Percentiles rank a stretch among this genome's conserved stretches.
Conservation (phyloP, 2,888 invertebrate species). For the Ophioninae sp. region DNA sequence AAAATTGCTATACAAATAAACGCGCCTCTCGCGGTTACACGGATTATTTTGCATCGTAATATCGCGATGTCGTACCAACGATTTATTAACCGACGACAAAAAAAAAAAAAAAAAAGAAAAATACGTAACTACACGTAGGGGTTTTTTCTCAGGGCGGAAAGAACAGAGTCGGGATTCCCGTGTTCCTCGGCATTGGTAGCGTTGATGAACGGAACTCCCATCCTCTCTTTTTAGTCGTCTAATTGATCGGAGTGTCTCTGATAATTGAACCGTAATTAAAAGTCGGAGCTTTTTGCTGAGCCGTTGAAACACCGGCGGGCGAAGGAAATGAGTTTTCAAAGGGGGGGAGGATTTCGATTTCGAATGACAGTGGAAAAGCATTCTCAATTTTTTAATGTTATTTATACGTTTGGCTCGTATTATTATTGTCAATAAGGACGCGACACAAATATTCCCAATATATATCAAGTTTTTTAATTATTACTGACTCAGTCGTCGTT, state of each 20-base stretch:
- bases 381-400: no score
- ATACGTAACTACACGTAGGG: background rate
- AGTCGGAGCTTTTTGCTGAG: background rate
- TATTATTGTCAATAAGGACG: no score
- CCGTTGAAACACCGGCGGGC: background rate
- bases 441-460: no score
- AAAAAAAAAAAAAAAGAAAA: no score
- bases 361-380: background rate
- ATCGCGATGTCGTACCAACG: background rate
- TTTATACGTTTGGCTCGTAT: no score
- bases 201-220: background rate
- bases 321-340: background rate
- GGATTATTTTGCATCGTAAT: conserved; percentile 46
- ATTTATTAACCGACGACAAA: background rate
- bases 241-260: background rate
- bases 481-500: no score
- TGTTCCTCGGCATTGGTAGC: background rate
- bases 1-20: conserved; percentile 60
- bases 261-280: background rate
- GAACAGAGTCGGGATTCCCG: background rate
- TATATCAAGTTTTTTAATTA: no score
- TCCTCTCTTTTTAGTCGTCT: background rate
- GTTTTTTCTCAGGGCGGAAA: background rate
- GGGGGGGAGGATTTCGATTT: background rate
- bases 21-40: conserved; percentile 37